Percentiles rank a stretch among this genome's conserved stretches.
phyloP scores from a whole-genome alignment of 2,888 invertebrate genomes.

The Gymnocheta viridis region DNA sequence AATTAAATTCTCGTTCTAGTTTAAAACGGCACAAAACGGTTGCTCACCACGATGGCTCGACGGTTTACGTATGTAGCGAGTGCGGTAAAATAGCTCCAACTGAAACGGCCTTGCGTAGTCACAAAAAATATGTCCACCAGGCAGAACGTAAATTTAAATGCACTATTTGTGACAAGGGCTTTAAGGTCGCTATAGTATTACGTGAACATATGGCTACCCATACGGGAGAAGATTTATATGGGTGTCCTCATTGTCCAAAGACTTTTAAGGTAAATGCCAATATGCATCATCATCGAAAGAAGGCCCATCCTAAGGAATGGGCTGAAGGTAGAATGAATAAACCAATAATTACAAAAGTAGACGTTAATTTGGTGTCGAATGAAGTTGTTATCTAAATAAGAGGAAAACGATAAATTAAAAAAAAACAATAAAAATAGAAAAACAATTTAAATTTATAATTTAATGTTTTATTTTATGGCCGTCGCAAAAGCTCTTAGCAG shows the following conservation, averaged over 20 bases:
- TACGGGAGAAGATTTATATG: conserved; percentile 74
- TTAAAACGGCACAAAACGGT: conserved; percentile 71
- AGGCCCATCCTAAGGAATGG: conserved; percentile 74
- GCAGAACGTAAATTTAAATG: conserved; percentile 72
- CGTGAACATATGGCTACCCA: conserved; percentile 76
- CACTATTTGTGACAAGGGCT: conserved; percentile 72
- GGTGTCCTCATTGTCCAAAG: conserved; percentile 74
- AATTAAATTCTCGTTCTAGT: conserved; percentile 70
- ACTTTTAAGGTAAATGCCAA: conserved; percentile 75
- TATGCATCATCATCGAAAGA: conserved; percentile 75
- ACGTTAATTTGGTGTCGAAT: conserved; percentile 65
- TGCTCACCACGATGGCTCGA: conserved; percentile 71
- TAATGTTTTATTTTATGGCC: not conserved
- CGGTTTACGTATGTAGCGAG: conserved; percentile 71
- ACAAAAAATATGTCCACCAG: conserved; percentile 73
- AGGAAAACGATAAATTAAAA: not conserved
- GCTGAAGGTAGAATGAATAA: conserved; percentile 71
- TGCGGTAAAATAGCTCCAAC: conserved; percentile 73
- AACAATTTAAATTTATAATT: not conserved
- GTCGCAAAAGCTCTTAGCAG: not conserved
- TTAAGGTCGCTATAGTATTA: conserved; percentile 71
- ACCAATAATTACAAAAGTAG: conserved; percentile 64
- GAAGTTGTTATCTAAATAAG: conserved; percentile 67
- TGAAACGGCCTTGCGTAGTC: conserved; percentile 72
- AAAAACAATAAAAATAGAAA: conserved; percentile 39